Conservation (phyloP, 2,113 vertebrate genomes). For the Nannobrachium achirus region DNA sequence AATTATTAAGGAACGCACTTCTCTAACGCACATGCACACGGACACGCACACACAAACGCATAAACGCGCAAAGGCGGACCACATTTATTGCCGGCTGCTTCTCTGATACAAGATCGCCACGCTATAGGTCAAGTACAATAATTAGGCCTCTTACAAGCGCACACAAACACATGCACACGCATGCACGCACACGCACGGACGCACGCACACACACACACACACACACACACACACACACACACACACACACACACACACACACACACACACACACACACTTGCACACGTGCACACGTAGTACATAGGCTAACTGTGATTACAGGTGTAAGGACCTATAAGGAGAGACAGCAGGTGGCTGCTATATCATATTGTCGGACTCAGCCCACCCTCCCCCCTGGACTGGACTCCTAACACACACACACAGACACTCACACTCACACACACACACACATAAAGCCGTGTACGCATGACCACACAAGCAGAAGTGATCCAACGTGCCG, state of each 20-base stretch:
- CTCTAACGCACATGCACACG: not conserved
- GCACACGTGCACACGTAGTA: not conserved
- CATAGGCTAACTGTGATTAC: slow-evolving; percentile 67
- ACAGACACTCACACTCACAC: not conserved
- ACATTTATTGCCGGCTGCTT: slow-evolving; percentile 60
- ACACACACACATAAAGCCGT: not conserved
- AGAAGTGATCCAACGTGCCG: not conserved
- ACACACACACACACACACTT: slow-evolving; percentile 12
- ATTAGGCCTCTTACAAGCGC: slow-evolving; percentile 50
- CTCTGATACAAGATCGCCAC: slow-evolving; percentile 59
- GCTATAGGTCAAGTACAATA: slow-evolving; percentile 48
- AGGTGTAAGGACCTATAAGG: slow-evolving; percentile 53
- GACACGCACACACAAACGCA: slow-evolving; percentile 21
- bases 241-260: slow-evolving; percentile 15
- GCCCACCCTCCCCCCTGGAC: slow-evolving; percentile 5
- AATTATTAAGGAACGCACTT: slow-evolving; percentile 37
- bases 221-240: slow-evolving; percentile 11
- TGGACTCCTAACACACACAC: slow-evolving; percentile 14
- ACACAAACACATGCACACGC: slow-evolving; percentile 23
- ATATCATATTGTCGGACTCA: slow-evolving; percentile 32
- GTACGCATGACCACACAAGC: not conserved
- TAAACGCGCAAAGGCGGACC: slow-evolving; percentile 40
- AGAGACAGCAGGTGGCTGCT: slow-evolving; percentile 54
- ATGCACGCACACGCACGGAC: slow-evolving; percentile 34
- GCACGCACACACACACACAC: slow-evolving; percentile 19